Base-by-base conservation (phyloP, 2,888 invertebrate genomes). In the Stenchaetothrips biformis region DNA sequence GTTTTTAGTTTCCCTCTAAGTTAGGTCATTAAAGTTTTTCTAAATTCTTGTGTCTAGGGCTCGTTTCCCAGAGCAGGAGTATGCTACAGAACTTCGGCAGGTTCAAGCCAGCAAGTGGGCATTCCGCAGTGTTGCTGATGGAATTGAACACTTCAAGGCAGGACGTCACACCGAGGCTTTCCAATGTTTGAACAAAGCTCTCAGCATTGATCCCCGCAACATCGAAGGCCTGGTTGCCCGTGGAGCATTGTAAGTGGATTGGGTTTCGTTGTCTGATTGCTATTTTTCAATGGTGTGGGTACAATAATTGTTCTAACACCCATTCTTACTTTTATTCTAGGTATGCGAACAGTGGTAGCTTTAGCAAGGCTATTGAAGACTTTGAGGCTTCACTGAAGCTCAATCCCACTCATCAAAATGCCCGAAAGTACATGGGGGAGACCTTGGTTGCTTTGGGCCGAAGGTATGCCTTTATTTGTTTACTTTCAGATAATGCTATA, bases 31-130 rank as follows among this genome's bases (percentile, higher is more conserved):
- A 78, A 25, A 78, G 78, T 78, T 8, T 47, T 21, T 21, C 25
- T 7, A 74, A 2, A 25, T 18, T 25, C 27, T n/a, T 25, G 3
- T 78, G 11, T 86, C 84, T 85, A 95, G 94, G 85, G 82, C 82
- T 83, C 91, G 92, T 85, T 95, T 95, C 85, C 91, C 94, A 59
- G 90, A 93, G 82, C 90, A 92, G 83, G 96, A 97, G 85, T 95
- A 93, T 87, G 94, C 95, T 67, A 90, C 91, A 84, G 94, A 95
- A 86, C 89, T 98, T 83, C 92, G 96, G 81, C 95, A 95, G 87
- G 91, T 93, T 37, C 97, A 98, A 88, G 96, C 96, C 79, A 94
- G 94, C 86, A 95, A 95, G 87, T 96, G 96, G 95, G 97, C 97
- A 1, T 95, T 96, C 87, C 92, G 95, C 86, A 93, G 93, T 85